A percentile compares a stretch with the other conserved stretches of the same genome.
These are phyloP conservation scores for Ptychoptera albimana DNA, from an alignment of 2,888 invertebrate species.

Conservation along the genomic window DNA sequence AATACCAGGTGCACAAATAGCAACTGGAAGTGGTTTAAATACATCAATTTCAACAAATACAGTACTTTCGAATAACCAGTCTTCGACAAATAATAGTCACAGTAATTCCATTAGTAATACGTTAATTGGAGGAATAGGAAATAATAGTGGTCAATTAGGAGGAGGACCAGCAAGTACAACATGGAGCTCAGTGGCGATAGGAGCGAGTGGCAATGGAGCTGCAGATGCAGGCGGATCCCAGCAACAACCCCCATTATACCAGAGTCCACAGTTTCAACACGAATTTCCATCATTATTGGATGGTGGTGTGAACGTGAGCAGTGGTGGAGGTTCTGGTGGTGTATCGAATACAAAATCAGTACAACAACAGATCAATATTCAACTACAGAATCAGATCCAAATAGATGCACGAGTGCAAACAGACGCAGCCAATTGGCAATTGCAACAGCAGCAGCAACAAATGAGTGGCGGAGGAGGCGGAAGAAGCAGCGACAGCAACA, in stretches of 20 bases:
- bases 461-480: conserved; percentile 30
- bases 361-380: conserved; percentile 15
- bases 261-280: conserved; percentile 85
- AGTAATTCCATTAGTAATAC: conserved; percentile 10
- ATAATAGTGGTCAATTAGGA: conserved; percentile 3
- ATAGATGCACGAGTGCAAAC: conserved; percentile 18
- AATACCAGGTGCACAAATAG: neutral
- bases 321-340: conserved; percentile 4
- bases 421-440: conserved; percentile 26
- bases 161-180: conserved; percentile 37
- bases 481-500: conserved; percentile 18
- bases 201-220: conserved; percentile 20
- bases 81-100: conserved; percentile 1
- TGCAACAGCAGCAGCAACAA: conserved; percentile 15
- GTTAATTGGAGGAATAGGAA: conserved; percentile 7
- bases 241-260: conserved; percentile 46
- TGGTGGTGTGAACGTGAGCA: conserved; percentile 24
- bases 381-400: conserved; percentile 12
- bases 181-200: conserved; percentile 45
- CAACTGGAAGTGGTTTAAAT: neutral
- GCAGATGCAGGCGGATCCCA: conserved; percentile 14
- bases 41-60: conserved; percentile 1
- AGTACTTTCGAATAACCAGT: too few species aligned
- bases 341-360: conserved; percentile 7
- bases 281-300: conserved; percentile 79